phyloP scores from a whole-genome alignment of 1,140 invertebrate genomes.

The Apolygus lucorum region DNA sequence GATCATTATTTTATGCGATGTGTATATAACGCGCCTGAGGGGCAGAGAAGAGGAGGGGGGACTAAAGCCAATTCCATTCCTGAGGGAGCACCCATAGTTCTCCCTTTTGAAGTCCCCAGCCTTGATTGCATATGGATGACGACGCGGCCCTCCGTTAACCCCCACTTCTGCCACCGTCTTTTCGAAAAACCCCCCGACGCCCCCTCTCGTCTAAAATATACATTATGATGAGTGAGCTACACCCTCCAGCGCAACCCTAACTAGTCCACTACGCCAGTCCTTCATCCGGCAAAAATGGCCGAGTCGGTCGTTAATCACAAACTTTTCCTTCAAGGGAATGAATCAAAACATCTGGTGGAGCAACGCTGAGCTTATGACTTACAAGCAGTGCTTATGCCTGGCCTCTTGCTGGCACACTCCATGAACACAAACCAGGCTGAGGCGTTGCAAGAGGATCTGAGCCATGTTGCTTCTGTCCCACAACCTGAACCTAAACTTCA shows the following conservation, averaged over 20 bases:
- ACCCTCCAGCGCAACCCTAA: slow-evolving; percentile 10
- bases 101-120: slow-evolving; percentile 30
- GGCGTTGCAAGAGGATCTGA: no score
- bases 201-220: slow-evolving; percentile 31
- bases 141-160: background rate
- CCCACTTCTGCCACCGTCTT: slow-evolving; percentile 4
- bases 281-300: slow-evolving; percentile 18
- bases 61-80: slow-evolving; percentile 32
- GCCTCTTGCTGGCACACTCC: no score
- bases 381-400: no score
- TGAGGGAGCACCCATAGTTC: background rate
- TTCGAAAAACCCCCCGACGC: slow-evolving; percentile 6
- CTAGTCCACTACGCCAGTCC: background rate
- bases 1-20: slow-evolving; percentile 36
- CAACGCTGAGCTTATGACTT: no score
- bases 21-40: slow-evolving; percentile 30
- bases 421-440: no score
- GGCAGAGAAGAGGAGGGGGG: background rate
- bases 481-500: no score
- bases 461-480: no score
- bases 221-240: slow-evolving; percentile 30
- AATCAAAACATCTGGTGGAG: no score
- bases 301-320: background rate
- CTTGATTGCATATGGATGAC: slow-evolving; percentile 34
- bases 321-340: no score